Percentiles rank a stretch among this genome's conserved stretches.
phyloP scores from a whole-genome alignment of 2,888 invertebrate genomes.

The Thumatha senex region DNA sequence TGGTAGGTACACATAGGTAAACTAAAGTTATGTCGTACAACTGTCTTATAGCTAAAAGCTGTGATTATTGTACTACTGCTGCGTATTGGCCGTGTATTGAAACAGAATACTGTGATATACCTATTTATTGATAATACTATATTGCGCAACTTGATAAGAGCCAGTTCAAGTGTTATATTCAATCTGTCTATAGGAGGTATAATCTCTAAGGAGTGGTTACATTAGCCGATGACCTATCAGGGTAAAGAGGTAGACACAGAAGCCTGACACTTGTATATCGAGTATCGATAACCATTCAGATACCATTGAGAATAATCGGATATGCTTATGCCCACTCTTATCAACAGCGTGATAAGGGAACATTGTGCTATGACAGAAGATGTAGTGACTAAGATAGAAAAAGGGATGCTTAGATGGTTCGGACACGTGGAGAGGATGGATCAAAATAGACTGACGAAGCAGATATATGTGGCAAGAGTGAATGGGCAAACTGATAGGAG shows the following conservation, averaged over 20 bases:
- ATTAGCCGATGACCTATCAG: constrained; percentile 14
- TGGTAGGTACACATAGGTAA: no score
- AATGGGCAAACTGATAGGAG: no score
- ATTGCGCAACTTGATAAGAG: constrained; percentile 14
- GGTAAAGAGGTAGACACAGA: constrained; percentile 14
- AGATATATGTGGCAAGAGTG: no score
- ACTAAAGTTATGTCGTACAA: no score
- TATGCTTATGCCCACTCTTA: no score
- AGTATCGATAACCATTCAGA: neutral
- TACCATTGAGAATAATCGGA: neutral
- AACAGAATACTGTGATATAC: neutral
- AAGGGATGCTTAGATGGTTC: no score
- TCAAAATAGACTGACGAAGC: no score
- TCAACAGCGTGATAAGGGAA: no score
- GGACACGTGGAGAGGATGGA: no score
- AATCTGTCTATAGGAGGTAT: constrained; percentile 7
- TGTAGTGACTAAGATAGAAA: no score
- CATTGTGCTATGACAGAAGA: no score
- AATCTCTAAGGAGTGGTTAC: constrained; percentile 16
- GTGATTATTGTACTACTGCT: neutral
- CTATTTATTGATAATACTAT: constrained; percentile 8
- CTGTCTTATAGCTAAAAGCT: no score
- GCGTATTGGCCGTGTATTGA: neutral
- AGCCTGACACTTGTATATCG: constrained; percentile 20
- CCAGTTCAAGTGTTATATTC: constrained; percentile 13